Evolutionary conservation across 2,888 invertebrate species (phyloP).

Genomic region (Belgica antarctica): DNA sequence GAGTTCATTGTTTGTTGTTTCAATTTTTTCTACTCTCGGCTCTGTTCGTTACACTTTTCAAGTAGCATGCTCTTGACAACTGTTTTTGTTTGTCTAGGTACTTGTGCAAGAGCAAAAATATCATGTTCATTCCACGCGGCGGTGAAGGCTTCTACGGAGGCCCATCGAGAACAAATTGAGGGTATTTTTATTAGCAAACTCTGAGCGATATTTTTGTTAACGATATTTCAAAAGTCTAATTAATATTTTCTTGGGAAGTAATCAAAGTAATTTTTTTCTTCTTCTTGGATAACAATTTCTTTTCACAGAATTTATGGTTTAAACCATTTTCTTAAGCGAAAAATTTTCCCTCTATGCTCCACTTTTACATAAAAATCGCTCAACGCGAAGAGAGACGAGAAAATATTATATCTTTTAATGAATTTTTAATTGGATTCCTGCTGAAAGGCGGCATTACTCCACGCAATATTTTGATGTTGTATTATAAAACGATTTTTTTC

Average conservation of each 20-base stretch:
- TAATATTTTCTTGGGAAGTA: too few relatives aligned
- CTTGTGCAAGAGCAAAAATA: constrained; percentile 42
- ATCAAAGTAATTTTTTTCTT: neutral
- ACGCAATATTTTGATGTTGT: constrained; percentile 29
- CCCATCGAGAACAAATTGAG: constrained; percentile 12
- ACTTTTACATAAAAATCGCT: constrained; percentile 33
- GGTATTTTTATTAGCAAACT: too few relatives aligned
- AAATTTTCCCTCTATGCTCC: constrained; percentile 36
- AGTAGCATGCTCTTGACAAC: constrained; percentile 43
- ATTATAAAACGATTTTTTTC: constrained; percentile 17
- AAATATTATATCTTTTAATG: constrained; percentile 43
- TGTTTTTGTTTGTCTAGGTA: too few relatives aligned
- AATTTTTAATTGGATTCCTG: constrained; percentile 44
- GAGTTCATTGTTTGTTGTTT: constrained; percentile 41
- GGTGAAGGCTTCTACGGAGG: neutral
- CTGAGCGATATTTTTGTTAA: too few relatives aligned
- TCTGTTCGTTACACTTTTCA: constrained; percentile 43
- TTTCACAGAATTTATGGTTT: too few relatives aligned
- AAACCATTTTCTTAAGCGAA: too few relatives aligned
- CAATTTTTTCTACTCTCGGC: constrained; percentile 34
- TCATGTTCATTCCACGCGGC: constrained; percentile 22
- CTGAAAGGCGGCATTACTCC: constrained; percentile 43
- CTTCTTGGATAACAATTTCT: neutral
- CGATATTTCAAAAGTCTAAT: too few relatives aligned
- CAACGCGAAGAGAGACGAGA: too few relatives aligned